Evolutionary conservation across 2,797 vertebrate species (phyloP), one percentile per base, ranked within the genome.

Genomic region (Neostethus bicornis): DNA sequence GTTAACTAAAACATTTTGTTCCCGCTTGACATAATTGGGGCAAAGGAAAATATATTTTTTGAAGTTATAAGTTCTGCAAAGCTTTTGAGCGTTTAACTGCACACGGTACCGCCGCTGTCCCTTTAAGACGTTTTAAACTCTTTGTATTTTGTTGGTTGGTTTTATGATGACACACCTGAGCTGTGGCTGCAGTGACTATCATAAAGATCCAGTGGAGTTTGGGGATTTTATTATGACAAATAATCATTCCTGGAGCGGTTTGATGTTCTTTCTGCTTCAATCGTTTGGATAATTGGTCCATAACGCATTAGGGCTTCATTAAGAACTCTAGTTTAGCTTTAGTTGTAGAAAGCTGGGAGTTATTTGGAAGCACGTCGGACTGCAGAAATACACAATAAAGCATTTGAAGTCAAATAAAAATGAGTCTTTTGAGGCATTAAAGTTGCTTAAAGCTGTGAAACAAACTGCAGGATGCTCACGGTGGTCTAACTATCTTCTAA

Each of bases 281-380:
- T 70, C 59, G 57, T 64, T 64, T 61, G 42, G 72, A 73, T 67
- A 63, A 24, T 51, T 7, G 68, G 55, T 69, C 62, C 66, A 62
- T 78, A 57, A 62, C 63, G 68, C 67, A 61, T 83, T 73, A 63
- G 61, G 74, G 81, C 52, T 73, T 72, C 69, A 74, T 82, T 79
- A 75, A 59, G 45, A 23, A 20, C 2, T 37, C 61, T 66, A 70
- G 77, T 81, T 76, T 72, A 75, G 81, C 79, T 81, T 64, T 76
- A 61, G 74, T 84, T 83, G 64, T 42, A 48, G n/a, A 4, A 13
- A 60, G 53, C 39, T 32, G 72, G 29, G 41, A 57, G 29, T 56
- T 57, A 38, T 59, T 70, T 59, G 53, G 76, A 55, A 52, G 62
- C 71, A 72, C 34, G 38, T 64, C 72, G 11, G 48, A 44, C 62